A percentile compares a stretch with the other conserved stretches of the same genome.
phyloP scores from a whole-genome alignment of 2,888 invertebrate genomes.

The Opisthograptis luteolata region DNA sequence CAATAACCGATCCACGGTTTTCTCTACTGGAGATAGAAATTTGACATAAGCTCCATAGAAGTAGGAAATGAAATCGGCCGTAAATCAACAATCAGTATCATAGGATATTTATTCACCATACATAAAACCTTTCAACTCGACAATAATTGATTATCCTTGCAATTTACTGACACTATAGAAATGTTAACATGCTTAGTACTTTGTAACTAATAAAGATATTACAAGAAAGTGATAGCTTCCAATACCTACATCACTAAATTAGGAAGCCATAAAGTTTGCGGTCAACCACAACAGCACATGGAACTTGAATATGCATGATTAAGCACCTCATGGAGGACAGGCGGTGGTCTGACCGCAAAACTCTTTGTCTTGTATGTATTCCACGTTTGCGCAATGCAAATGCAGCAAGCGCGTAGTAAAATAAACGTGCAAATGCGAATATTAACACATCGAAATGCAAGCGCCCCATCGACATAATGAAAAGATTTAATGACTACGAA shows the following conservation, averaged over 20 bases:
- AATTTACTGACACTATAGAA: constrained; percentile 3
- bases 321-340: constrained; percentile 45
- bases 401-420: constrained; percentile 45
- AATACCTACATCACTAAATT: constrained; percentile 50
- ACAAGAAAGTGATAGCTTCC: constrained; percentile 31
- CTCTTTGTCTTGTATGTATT: constrained; percentile 46
- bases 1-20: too few relatives aligned
- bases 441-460: constrained; percentile 45
- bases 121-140: constrained; percentile 21
- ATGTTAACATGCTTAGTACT: not conserved
- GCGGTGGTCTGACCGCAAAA: constrained; percentile 54
- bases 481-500: constrained; percentile 29
- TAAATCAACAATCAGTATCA: constrained; percentile 28
- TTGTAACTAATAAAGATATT: constrained; percentile 17
- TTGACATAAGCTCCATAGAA: too few relatives aligned
- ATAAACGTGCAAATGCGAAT: constrained; percentile 44
- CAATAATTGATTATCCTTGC: constrained; percentile 2
- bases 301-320: constrained; percentile 58
- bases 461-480: constrained; percentile 28
- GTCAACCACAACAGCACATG: constrained; percentile 53
- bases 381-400: constrained; percentile 48
- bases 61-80: too few relatives aligned
- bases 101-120: constrained; percentile 23
- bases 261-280: constrained; percentile 54
- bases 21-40: too few relatives aligned